A percentile compares a stretch with the other conserved stretches of the same genome.
These are phyloP conservation scores for Drosophila willistoni DNA, from an alignment of 1,140 invertebrate genomes.

Conservation along the genomic window DNA sequence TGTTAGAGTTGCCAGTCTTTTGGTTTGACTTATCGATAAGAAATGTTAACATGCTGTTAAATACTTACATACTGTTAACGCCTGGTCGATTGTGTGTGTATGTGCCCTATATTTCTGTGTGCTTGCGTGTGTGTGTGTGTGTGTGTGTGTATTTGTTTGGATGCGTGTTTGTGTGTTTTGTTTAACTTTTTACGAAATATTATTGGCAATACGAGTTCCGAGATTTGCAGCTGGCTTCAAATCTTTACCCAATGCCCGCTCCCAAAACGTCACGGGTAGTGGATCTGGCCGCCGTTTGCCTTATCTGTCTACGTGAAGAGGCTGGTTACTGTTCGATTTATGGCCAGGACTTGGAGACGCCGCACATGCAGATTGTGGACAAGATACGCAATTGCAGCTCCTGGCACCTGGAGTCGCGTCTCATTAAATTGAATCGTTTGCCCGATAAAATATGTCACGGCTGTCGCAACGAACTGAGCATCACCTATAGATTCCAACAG, in stretches of 20 bases:
- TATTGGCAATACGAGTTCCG: neutral
- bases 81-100: too few species aligned
- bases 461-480: constrained; percentile 67
- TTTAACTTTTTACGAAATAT: constrained; percentile 7
- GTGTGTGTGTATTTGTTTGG: constrained; percentile 10
- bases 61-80: neutral
- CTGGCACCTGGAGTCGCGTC: constrained; percentile 70
- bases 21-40: neutral
- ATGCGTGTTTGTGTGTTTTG: constrained; percentile 29
- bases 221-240: constrained; percentile 1
- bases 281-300: constrained; percentile 85
- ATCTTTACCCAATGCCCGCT: constrained; percentile 32
- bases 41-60: neutral
- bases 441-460: constrained; percentile 74
- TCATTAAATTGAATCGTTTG: constrained; percentile 27
- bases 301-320: constrained; percentile 85
- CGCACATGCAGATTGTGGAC: constrained; percentile 83
- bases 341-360: constrained; percentile 84
- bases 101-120: neutral
- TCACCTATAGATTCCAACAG: constrained; percentile 71
- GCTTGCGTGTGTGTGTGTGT: constrained; percentile 8
- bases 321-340: constrained; percentile 84
- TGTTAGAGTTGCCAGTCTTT: neutral
- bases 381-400: constrained; percentile 85
- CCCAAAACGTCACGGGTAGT: constrained; percentile 44